Evolutionary conservation across 1,140 invertebrate genomes (phyloP), one percentile per base, ranked within the genome.

Genomic region (Sinella curviseta): DNA sequence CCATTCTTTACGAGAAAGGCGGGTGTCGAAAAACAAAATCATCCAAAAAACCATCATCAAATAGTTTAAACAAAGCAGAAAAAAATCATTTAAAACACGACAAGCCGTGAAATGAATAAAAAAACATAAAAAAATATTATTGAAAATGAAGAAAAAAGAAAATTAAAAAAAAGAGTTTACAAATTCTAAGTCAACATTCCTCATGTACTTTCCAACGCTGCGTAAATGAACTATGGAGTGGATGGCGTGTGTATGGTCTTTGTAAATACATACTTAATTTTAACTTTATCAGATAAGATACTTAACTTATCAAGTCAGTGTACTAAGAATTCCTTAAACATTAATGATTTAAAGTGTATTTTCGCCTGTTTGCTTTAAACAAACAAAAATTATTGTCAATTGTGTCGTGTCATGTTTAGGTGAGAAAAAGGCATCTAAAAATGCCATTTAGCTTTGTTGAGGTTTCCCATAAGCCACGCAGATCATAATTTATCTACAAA

Each of bases 131-230:
- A 48, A 48, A 48, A 48, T 48, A 20, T 48, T n/a, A n/a, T n/a
- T n/a, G n/a, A 48, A 8, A 48, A 48, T 20, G 8, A 20, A 60
- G 24, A 17, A 60, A 17, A 60, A 60, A 8, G 57, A 60, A 60
- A n/a, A 26, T n/a, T 48, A 8, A 48, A 48, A 48, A 26, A 60
- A 17, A 60, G 12, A 17, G 57, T 60, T 60, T 26, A 60, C 30
- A 33, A 77, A 33, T 28, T 77, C 36, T 55, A 55, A 77, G 54
- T 48, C 36, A 55, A 55, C 77, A 78, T 78, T 78, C 77, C 77
- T 78, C 77, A 70, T 78, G 77, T 78, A 65, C 60, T 78, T 67
- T 67, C 55, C 55, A 36, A 67, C 12, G 55, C 65, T 57, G 77
- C 34, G 77, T 65, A 78, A 78, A 78, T 78, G 60, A 35, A 67